Percentiles rank a stretch among this genome's conserved stretches.
phyloP scores from a whole-genome alignment of 2,888 invertebrate species.

The Habrosyne pyritoides region DNA sequence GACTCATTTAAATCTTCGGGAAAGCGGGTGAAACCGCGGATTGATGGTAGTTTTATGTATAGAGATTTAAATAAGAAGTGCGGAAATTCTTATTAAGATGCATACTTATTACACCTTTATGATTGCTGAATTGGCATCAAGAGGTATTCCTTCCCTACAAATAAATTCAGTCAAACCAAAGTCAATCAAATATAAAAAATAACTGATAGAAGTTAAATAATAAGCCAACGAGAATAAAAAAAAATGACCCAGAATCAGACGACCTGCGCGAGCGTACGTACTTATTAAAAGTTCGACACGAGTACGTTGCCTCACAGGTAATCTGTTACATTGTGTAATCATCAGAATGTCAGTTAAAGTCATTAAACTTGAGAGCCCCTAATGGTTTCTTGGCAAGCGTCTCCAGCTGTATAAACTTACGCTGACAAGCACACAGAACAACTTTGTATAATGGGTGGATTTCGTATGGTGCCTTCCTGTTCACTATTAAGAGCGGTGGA shows the following conservation, averaged over 20 bases:
- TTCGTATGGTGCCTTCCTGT: slow-evolving; percentile 6
- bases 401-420: slow-evolving; percentile 11
- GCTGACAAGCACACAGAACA: slow-evolving; percentile 20
- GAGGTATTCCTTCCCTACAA: no score
- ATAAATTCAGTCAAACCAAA: no score
- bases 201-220: no score
- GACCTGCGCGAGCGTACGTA: neutral
- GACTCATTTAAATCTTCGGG: no score
- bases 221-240: neutral
- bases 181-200: no score
- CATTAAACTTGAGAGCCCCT: slow-evolving; percentile 31
- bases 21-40: no score
- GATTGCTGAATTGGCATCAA: no score
- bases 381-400: slow-evolving; percentile 34
- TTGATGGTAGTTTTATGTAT: no score
- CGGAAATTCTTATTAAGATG: no score
- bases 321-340: slow-evolving; percentile 30
- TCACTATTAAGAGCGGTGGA: neutral
- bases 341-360: slow-evolving; percentile 21
- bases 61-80: no score
- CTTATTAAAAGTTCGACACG: neutral
- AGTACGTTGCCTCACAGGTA: slow-evolving; percentile 14
- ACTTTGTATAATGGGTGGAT: slow-evolving; percentile 12
- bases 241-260: neutral
- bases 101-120: no score